Evolutionary conservation across 2,797 vertebrate genomes (phyloP), one percentile per base, ranked within the genome.

Genomic region (Galaxias olidus): DNA sequence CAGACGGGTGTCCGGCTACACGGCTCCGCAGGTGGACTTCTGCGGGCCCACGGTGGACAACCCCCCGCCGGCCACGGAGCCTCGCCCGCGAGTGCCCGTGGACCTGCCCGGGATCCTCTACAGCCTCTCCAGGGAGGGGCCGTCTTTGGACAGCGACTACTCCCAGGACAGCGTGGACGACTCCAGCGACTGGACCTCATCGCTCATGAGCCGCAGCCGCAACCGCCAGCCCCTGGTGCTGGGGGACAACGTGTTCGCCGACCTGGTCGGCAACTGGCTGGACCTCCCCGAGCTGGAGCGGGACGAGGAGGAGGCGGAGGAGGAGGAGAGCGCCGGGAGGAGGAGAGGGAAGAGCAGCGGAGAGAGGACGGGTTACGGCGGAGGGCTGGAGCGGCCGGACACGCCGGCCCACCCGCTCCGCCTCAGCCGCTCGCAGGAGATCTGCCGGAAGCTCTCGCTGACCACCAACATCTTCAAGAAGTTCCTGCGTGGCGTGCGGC

Each of bases 401-500:
- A 81, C 84, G 10, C 86, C 82, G 0, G 94, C 92, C 56, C 86
- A 78, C 0, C 86, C 91, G 1, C 86, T 93, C 17, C 77, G 81
- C 0, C 12, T 73, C 13, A 93, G 90, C 75, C 93, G 86, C 8
- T 94, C 95, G 9, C 93, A 95, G 70, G 96, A 98, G 80, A 91
- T 96, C 86, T 95, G 91, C 88, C 93, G 83, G 71, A 96, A 93
- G 82, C 94, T 98, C 74, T 94, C 96, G 0, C 90, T 98, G 55
- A 98, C 97, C 0, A 93, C 96, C 49, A 98, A 97, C 84, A 95
- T 98, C 86, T 98, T 98, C 79, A 95, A 95, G 87, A 98, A 96
- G 89, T 94, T 98, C 86, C 81, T 98, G 77, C 93, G 96, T 50
- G 94, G 95, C 0, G 95, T 98, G 0, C 87, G 97, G 50, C 96